phyloP scores from a whole-genome alignment of 2,797 vertebrate genomes.

The Taenioides sp. region DNA sequence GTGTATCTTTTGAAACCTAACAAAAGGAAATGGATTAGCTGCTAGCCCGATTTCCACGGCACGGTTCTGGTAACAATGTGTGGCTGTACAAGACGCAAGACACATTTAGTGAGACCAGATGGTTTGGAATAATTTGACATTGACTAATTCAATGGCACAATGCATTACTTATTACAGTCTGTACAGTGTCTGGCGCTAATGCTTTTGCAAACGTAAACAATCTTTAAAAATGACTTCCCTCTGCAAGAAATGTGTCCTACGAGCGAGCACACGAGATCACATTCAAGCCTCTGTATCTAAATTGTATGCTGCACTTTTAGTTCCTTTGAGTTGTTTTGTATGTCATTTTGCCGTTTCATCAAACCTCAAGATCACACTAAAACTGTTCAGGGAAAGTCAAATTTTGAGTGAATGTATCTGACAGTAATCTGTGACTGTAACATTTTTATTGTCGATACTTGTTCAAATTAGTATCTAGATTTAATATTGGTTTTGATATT shows the following conservation, averaged over 20 bases:
- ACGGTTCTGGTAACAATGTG: not conserved
- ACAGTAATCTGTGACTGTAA: no score
- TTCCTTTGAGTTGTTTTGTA: not conserved
- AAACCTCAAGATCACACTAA: no score
- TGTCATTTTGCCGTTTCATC: no score
- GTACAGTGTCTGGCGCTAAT: conserved; percentile 6
- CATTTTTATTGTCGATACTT: no score
- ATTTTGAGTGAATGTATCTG: no score
- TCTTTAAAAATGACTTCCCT: not conserved
- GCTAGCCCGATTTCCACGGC: not conserved
- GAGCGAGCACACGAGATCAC: not conserved
- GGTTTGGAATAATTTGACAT: conserved; percentile 6
- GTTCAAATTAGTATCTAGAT: no score
- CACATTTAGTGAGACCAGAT: not conserved
- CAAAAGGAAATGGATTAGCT: conserved; percentile 11
- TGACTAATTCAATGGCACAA: conserved; percentile 13
- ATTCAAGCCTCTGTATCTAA: not conserved
- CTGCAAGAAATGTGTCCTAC: not conserved
- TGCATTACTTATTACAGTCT: conserved; percentile 10
- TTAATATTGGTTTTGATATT: no score
- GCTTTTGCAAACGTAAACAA: conserved; percentile 3
- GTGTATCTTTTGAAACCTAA: not conserved
- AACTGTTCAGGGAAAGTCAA: no score
- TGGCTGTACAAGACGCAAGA: not conserved
- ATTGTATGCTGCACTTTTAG: not conserved